Evolutionary conservation across 2,888 invertebrate genomes (phyloP), one percentile per base, ranked within the genome.

Genomic region (Meloe dianella): DNA sequence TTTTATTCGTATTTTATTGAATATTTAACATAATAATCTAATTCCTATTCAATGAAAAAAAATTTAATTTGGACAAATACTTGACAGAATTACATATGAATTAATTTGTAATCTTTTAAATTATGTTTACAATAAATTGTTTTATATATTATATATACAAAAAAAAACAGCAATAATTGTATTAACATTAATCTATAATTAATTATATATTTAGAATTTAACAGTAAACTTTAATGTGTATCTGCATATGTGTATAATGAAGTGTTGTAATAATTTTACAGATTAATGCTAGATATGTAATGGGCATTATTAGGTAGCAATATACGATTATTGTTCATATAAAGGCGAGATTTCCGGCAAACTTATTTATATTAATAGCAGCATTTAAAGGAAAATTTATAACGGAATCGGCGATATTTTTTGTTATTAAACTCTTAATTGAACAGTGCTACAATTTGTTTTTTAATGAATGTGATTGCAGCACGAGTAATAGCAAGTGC

Each of bases 251-350:
- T 22, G 2, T 51, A n/a, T n/a, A n/a, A 51, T 22, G 47, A 51
- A 54, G 24, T 54, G 14, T 14, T 12, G 24, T 14, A 54, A 54
- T 24, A 54, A 54, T 54, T 54, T 54, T 24, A 24, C 27, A 27
- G 24, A 54, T 54, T 54, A 54, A 27, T 54, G 24, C 27, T 14
- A 24, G 22, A 20, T 51, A 51, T 22, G 22, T 22, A 22, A 51
- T 14, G 24, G 24, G 9, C 22, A 54, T 54, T 51, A 51, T 51
- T 54, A n/a, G n/a, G n/a, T n/a, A 54, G 14, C 54, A 27, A 54
- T 54, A 54, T 27, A 54, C 27, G 54, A 27, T 54, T 54, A 54
- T 54, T 24, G 27, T 54, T 4, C 54, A 24, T 6, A 54, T 54
- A 14, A 54, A 14, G 7, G 1, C 24, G 3, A 27, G 54, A 54